Conservation (phyloP, 2,888 invertebrate species). For the Gymnoscelis rufifasciata region DNA sequence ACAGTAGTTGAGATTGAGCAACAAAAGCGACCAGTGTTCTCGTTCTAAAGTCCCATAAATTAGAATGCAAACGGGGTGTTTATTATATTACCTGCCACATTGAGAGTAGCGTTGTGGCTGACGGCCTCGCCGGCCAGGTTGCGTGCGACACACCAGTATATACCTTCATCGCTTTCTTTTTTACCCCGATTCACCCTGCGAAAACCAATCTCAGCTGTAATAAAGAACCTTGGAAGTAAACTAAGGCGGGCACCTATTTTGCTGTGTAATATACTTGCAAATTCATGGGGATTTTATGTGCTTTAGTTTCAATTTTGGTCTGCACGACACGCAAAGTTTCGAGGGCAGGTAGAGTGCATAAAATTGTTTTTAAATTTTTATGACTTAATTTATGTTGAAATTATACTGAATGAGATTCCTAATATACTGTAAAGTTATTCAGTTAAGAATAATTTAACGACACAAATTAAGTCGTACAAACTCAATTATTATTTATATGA, state of each 20-base stretch:
- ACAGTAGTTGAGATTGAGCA: background rate
- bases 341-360: no score
- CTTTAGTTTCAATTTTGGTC: background rate
- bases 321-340: no score
- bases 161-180: slow-evolving; percentile 95
- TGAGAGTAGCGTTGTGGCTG: slow-evolving; percentile 95
- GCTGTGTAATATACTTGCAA: slow-evolving; percentile 3
- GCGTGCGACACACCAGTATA: slow-evolving; percentile 97
- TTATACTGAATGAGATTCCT: no score
- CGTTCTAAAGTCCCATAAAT: background rate
- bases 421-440: no score
- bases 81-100: slow-evolving; percentile 88
- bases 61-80: background rate
- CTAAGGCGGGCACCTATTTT: slow-evolving; percentile 7
- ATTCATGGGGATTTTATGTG: slow-evolving; percentile 2
- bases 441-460: no score
- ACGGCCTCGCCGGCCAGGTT: slow-evolving; percentile 93
- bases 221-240: slow-evolving; percentile 4
- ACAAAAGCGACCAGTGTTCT: background rate
- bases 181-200: slow-evolving; percentile 93
- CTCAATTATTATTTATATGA: no score
- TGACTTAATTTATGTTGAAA: no score
- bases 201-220: slow-evolving; percentile 21
- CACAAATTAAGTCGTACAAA: no score
- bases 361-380: no score